These are phyloP conservation scores for Drosophila azteca DNA, from an alignment of 1,140 invertebrate genomes.

Conservation along the genomic window DNA sequence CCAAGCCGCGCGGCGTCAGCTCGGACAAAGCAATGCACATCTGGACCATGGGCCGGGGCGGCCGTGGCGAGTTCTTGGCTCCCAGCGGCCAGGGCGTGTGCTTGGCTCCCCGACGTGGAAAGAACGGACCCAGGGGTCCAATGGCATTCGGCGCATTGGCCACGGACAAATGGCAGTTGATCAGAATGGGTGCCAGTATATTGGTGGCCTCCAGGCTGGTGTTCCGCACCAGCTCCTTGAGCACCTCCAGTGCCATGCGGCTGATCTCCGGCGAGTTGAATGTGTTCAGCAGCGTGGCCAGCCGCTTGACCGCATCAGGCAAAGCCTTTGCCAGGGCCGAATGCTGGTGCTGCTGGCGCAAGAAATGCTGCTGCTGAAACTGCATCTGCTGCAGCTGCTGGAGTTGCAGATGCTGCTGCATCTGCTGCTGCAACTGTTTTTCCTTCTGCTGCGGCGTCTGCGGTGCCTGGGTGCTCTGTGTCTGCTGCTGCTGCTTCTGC, in stretches of 20 bases:
- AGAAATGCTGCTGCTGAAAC: conserved; percentile 75
- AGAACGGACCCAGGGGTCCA: conserved; percentile 79
- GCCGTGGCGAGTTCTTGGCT: conserved; percentile 85
- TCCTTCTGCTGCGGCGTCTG: conserved; percentile 72
- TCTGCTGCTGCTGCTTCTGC: conserved; percentile 70
- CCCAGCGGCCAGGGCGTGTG: conserved; percentile 69
- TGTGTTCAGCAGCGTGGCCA: conserved; percentile 94
- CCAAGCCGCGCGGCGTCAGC: conserved; percentile 86
- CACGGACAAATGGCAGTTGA: conserved; percentile 92
- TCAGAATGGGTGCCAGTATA: conserved; percentile 92
- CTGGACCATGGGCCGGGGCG: conserved; percentile 93
- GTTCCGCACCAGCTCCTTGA: conserved; percentile 93
- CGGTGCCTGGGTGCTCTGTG: conserved; percentile 58
- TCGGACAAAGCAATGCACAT: conserved; percentile 93
- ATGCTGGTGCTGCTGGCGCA: conserved; percentile 76
- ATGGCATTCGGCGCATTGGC: conserved; percentile 90
- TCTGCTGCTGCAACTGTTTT: conserved; percentile 70
- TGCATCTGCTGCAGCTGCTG: conserved; percentile 80
- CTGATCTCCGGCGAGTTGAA: conserved; percentile 95
- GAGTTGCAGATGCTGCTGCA: conserved; percentile 69
- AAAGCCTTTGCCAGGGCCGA: conserved; percentile 89
- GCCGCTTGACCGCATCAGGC: conserved; percentile 91
- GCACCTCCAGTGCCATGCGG: conserved; percentile 90
- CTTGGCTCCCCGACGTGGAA: conserved; percentile 76
- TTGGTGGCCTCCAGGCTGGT: conserved; percentile 92